These are phyloP conservation scores for Nothura maculosa DNA, from an alignment of 2,797 vertebrate genomes.

Conservation along the genomic window DNA sequence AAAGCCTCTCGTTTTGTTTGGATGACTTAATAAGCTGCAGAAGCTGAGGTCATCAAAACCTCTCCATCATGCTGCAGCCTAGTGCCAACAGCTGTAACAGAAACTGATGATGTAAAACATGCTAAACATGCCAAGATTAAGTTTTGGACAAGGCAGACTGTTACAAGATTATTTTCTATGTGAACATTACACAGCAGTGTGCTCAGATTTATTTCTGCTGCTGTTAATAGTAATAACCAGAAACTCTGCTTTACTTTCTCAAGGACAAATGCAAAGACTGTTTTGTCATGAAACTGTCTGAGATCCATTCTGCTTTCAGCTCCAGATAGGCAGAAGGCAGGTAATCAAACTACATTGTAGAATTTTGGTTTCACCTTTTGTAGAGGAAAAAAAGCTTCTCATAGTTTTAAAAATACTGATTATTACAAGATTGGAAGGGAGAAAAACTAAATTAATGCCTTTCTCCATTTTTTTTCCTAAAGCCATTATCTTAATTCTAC, in stretches of 20 bases:
- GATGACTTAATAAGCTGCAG: constrained; percentile 64
- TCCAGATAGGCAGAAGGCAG: not conserved
- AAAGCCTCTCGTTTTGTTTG: constrained; percentile 58
- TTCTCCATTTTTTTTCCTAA: not conserved
- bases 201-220: constrained; percentile 33
- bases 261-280: constrained; percentile 22
- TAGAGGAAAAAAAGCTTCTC: not conserved
- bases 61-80: constrained; percentile 49
- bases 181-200: constrained; percentile 8
- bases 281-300: not conserved
- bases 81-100: constrained; percentile 59
- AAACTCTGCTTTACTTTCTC: not conserved
- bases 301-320: not conserved
- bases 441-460: not conserved
- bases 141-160: constrained; percentile 27
- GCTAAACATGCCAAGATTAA: constrained; percentile 52
- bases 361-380: not conserved
- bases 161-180: constrained; percentile 54
- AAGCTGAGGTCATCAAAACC: constrained; percentile 66
- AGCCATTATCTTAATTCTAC: not conserved
- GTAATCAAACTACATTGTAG: not conserved
- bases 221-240: constrained; percentile 42
- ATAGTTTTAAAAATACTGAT: not conserved
- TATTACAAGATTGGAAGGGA: not conserved
- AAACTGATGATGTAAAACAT: constrained; percentile 64